These are phyloP conservation scores for Polyergus mexicanus DNA, from an alignment of 1,140 invertebrate genomes.

Conservation along the genomic window DNA sequence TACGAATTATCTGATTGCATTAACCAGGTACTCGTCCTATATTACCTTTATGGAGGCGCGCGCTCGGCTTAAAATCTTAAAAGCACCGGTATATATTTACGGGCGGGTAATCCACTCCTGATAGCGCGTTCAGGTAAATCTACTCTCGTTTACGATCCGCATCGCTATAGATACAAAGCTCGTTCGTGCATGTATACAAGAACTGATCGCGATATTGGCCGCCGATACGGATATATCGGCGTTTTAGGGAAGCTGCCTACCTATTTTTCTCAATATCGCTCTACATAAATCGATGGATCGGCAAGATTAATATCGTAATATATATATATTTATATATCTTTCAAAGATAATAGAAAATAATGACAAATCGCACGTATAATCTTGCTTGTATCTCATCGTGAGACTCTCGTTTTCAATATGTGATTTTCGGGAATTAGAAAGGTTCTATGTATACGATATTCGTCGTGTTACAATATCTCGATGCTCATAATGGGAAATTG, in stretches of 20 bases:
- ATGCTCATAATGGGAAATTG: conserved; percentile 43
- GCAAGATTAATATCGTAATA: conserved; percentile 37
- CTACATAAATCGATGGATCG: conserved; percentile 31
- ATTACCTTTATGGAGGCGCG: conserved; percentile 33
- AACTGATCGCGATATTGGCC: conserved; percentile 51
- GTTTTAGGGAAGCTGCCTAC: conserved; percentile 7
- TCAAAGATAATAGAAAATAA: neutral
- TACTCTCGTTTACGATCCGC: conserved; percentile 12
- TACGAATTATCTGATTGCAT: conserved; percentile 51
- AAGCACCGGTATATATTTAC: conserved; percentile 61
- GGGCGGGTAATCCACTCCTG: conserved; percentile 27
- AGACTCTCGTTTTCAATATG: neutral
- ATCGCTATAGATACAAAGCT: conserved; percentile 20
- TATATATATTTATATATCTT: no score
- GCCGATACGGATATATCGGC: neutral
- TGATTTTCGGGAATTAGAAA: neutral
- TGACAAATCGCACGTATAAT: neutral
- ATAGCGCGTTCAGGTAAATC: conserved; percentile 31
- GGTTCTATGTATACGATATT: conserved; percentile 1
- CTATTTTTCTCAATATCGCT: conserved; percentile 44
- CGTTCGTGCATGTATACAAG: conserved; percentile 15
- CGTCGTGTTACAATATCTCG: conserved; percentile 16
- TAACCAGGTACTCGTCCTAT: conserved; percentile 30
- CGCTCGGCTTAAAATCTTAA: conserved; percentile 52
- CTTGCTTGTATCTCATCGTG: neutral